A percentile compares a stretch with the other conserved stretches of the same genome.
phyloP scores from a whole-genome alignment of 92 coral and sea anemone species.

The Paragorgia papillata region DNA sequence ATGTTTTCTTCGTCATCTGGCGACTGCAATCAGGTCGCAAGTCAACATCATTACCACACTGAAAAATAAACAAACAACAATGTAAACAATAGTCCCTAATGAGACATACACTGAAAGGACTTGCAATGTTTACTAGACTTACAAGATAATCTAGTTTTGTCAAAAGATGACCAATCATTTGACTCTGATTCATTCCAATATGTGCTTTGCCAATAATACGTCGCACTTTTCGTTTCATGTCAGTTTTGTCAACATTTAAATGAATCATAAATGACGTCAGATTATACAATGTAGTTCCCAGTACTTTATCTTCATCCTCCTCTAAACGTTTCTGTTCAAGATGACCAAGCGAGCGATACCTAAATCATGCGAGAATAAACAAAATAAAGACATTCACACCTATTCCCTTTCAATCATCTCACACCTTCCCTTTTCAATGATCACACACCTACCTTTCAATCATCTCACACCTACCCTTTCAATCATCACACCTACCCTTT shows the following conservation, averaged over 20 bases:
- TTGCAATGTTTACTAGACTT: conserved; percentile 26
- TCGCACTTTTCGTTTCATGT: conserved; percentile 78
- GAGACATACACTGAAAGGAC: not conserved
- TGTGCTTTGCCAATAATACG: conserved; percentile 96
- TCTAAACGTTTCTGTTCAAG: conserved; percentile 92
- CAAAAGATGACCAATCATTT: conserved; percentile 80
- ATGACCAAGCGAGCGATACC: conserved; percentile 86
- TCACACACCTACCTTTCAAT: no score
- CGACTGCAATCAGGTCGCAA: conserved; percentile 92
- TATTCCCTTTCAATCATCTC: no score
- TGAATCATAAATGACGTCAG: conserved; percentile 87
- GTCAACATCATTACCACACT: conserved; percentile 95
- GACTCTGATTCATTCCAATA: conserved; percentile 88
- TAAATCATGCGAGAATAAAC: conserved; percentile 7
- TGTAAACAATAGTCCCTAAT: not conserved
- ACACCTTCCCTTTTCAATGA: no score
- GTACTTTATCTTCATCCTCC: conserved; percentile 89
- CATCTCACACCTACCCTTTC: no score
- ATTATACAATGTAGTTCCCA: conserved; percentile 84
- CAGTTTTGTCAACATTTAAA: conserved; percentile 67
- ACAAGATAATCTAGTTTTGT: conserved; percentile 79
- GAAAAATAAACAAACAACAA: not conserved
- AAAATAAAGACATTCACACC: no score
- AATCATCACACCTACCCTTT: no score
- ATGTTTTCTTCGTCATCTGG: conserved; percentile 90